Percentiles rank a stretch among this genome's conserved stretches.
Conservation (phyloP, 2,888 invertebrate species). For the Ophonus ardosiacus region DNA sequence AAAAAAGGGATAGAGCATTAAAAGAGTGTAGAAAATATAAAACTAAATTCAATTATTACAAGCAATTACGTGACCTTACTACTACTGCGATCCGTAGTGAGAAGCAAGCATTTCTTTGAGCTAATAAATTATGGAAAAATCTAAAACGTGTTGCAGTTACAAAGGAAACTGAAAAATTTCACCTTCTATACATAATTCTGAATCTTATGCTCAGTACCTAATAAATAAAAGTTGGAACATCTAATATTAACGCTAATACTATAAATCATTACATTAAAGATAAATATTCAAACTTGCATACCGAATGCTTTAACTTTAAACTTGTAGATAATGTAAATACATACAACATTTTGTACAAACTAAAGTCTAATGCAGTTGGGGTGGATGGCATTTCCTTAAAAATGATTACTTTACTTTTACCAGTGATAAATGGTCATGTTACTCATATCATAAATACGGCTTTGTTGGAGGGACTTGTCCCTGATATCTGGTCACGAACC, state of each 20-base stretch:
- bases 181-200: no score
- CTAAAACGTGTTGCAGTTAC: not conserved
- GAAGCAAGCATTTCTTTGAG: no score
- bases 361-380: not conserved
- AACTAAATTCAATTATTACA: no score
- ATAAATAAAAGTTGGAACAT: slow-evolving; percentile 17
- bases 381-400: slow-evolving; percentile 16
- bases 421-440: not conserved
- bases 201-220: not conserved
- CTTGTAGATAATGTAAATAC: no score
- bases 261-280: not conserved
- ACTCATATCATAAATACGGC: not conserved
- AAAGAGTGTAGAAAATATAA: no score
- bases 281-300: not conserved
- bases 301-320: not conserved
- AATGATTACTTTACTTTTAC: not conserved
- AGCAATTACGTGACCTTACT: no score
- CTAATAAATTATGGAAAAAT: no score
- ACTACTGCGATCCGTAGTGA: no score
- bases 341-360: no score
- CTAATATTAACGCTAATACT: not conserved
- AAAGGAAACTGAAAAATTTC: no score
- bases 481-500: not conserved
- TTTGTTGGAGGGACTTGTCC: not conserved
- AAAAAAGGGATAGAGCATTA: no score